Conservation (phyloP, 2,113 vertebrate genomes). For the Barnardius zonarius region DNA sequence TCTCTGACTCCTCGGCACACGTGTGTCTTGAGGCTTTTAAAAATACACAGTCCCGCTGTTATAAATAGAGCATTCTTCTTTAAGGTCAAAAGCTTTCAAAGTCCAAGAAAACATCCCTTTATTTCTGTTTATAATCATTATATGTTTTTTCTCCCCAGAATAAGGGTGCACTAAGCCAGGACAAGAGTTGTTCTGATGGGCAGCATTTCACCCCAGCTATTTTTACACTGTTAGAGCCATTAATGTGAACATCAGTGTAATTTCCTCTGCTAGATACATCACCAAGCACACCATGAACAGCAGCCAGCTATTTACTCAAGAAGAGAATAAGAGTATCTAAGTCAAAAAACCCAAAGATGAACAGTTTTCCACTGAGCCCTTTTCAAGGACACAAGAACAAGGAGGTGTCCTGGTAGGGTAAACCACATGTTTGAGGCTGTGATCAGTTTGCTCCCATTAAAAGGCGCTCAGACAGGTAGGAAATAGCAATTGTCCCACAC, state of each 20-base stretch:
- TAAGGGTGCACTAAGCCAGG: not conserved
- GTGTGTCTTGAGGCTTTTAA: conserved; percentile 31
- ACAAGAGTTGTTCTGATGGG: not conserved
- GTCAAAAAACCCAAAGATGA: not conserved
- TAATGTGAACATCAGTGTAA: not conserved
- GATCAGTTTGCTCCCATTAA: not conserved
- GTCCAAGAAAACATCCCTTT: conserved; percentile 6
- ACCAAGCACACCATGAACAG: not conserved
- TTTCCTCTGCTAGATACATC: not conserved
- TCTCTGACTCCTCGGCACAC: conserved; percentile 28
- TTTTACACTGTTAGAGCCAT: not conserved
- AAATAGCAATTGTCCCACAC: not conserved
- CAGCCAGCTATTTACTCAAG: not conserved
- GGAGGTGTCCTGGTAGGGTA: not conserved
- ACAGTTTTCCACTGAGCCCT: not conserved
- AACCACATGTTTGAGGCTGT: not conserved
- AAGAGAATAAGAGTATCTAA: not conserved
- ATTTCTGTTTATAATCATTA: not conserved
- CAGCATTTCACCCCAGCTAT: not conserved
- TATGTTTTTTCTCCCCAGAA: not conserved
- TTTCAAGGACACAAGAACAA: not conserved
- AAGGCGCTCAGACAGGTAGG: not conserved
- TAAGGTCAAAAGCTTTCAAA: conserved; percentile 11
- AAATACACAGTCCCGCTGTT: conserved; percentile 36
- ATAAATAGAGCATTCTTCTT: conserved; percentile 52